phyloP scores from a whole-genome alignment of 2,888 invertebrate species.

The Macropis europaea region DNA sequence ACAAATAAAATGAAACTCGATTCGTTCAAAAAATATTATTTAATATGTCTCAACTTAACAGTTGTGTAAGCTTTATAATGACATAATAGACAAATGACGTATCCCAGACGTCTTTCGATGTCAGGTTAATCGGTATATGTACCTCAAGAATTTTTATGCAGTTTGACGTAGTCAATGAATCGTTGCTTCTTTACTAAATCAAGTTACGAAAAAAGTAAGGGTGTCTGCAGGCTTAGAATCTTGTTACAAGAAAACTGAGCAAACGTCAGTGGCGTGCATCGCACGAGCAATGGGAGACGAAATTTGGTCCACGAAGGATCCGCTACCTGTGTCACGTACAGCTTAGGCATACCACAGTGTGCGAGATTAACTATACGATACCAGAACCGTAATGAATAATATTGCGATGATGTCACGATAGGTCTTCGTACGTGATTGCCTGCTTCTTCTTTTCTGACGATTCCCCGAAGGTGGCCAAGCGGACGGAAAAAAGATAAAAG shows the following conservation, averaged over 20 bases:
- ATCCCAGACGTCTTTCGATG: no score
- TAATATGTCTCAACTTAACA: no score
- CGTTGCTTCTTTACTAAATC: no score
- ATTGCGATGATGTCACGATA: conserved; percentile 52
- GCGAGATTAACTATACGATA: conserved; percentile 59
- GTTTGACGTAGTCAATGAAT: no score
- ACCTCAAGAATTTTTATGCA: no score
- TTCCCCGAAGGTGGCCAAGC: background rate
- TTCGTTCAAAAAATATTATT: no score
- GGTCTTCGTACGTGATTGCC: conserved; percentile 42
- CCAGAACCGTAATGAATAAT: conserved; percentile 55
- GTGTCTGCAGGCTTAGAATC: no score
- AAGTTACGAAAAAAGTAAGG: background rate
- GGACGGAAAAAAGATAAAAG: background rate
- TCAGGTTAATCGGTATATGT: no score
- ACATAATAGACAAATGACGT: no score
- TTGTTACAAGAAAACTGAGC: no score
- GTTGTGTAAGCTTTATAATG: no score
- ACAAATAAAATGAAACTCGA: no score
- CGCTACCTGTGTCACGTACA: conserved; percentile 52
- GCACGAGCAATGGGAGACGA: background rate
- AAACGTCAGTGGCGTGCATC: background rate
- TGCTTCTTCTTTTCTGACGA: conserved; percentile 9
- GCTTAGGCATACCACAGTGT: conserved; percentile 52
- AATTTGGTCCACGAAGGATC: conserved; percentile 29